Percentiles rank a stretch among this genome's conserved stretches.
These are phyloP conservation scores for Arbacia lixula DNA, from an alignment of 53 echinoderm and acorn worm species.

Conservation along the genomic window DNA sequence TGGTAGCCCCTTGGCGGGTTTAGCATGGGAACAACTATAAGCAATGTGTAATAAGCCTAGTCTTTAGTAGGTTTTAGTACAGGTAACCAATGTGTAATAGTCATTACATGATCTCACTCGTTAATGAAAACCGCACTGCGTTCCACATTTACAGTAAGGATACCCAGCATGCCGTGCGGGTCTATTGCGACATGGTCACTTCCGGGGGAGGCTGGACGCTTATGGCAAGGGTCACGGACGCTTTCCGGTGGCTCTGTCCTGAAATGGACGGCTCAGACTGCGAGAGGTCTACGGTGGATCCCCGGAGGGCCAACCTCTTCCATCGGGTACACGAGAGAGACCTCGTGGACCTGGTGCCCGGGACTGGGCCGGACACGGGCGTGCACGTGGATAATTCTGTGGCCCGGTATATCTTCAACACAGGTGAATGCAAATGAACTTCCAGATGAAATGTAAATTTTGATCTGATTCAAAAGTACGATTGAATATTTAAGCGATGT, in stretches of 20 bases:
- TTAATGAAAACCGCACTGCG: no score
- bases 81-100: no score
- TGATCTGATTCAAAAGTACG: no score
- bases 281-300: conserved; percentile 44
- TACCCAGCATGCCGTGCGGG: conserved; percentile 55
- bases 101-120: no score
- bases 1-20: no score
- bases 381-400: conserved; percentile 54
- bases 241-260: conserved; percentile 65
- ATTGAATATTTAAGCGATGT: not conserved
- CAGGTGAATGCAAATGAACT: no score
- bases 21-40: no score
- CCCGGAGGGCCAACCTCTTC: conserved; percentile 53
- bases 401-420: conserved; percentile 50
- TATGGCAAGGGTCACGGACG: conserved; percentile 61
- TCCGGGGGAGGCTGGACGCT: conserved; percentile 67
- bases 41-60: no score
- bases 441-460: no score
- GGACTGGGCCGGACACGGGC: conserved; percentile 39
- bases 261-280: conserved; percentile 41
- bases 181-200: conserved; percentile 64
- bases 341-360: conserved; percentile 23
- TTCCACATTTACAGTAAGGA: no score
- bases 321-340: conserved; percentile 59
- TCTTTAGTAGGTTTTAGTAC: no score